A percentile compares a stretch with the other conserved stretches of the same genome.
phyloP scores from a whole-genome alignment of 1,140 invertebrate species.

The Megalonaias nervosa region DNA sequence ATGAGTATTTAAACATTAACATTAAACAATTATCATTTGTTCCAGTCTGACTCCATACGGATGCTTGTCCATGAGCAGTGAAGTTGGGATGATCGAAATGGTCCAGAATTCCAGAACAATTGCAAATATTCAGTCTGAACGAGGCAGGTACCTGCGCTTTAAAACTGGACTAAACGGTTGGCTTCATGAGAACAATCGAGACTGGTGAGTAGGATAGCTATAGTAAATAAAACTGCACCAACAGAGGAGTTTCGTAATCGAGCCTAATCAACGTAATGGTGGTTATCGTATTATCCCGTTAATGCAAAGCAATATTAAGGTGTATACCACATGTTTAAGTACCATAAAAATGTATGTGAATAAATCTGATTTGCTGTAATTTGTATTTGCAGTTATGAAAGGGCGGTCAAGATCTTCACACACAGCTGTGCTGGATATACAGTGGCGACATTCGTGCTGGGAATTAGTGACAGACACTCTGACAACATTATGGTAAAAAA shows the following conservation, averaged over 20 bases:
- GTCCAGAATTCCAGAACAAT: conserved; percentile 14
- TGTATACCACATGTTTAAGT: too few relatives aligned
- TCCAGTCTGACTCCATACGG: conserved; percentile 23
- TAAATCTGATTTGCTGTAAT: too few relatives aligned
- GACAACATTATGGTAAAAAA: conserved; percentile 30
- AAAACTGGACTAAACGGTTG: conserved; percentile 17
- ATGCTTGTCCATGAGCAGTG: conserved; percentile 23
- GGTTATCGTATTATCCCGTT: too few relatives aligned
- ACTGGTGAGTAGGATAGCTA: neutral
- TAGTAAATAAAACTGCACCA: too few relatives aligned
- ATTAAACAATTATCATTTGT: neutral
- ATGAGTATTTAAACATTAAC: too few relatives aligned
- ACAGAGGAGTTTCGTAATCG: too few relatives aligned
- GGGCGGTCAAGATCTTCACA: conserved; percentile 13
- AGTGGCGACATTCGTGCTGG: conserved; percentile 25
- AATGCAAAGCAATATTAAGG: too few relatives aligned
- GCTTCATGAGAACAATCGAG: conserved; percentile 8
- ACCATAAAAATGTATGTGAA: too few relatives aligned
- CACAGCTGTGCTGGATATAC: conserved; percentile 21
- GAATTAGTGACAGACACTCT: conserved; percentile 26
- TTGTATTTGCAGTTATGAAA: conserved; percentile 11
- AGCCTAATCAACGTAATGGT: too few relatives aligned
- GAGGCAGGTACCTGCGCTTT: conserved; percentile 1
- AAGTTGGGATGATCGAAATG: conserved; percentile 31
- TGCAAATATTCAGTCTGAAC: conserved; percentile 19